Conservation (phyloP, 1,140 invertebrate genomes). For the Macrotrachela quadricornifera region DNA sequence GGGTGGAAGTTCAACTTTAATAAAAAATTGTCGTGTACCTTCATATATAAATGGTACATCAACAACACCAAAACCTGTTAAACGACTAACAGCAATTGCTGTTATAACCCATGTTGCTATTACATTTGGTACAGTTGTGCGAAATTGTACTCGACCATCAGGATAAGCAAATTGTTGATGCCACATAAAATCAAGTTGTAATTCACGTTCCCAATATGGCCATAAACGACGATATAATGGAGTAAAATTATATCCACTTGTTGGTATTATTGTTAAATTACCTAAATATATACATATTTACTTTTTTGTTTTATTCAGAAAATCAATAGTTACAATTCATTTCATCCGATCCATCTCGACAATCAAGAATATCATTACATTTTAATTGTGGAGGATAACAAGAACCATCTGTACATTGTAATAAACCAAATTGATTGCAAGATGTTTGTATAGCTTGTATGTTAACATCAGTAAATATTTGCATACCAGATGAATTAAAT, state of each 20-base stretch:
- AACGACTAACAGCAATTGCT: slow-evolving; percentile 65
- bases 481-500: slow-evolving; percentile 44
- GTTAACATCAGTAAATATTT: slow-evolving; percentile 61
- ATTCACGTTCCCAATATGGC: slow-evolving; percentile 22
- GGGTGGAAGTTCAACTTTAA: slow-evolving; percentile 73
- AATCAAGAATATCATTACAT: too few relatives aligned
- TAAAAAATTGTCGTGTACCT: slow-evolving; percentile 69
- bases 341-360: slow-evolving; percentile 60
- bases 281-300: neutral
- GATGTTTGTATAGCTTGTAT: slow-evolving; percentile 6
- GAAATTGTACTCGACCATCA: slow-evolving; percentile 39
- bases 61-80: slow-evolving; percentile 62
- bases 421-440: too few relatives aligned
- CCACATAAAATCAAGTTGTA: slow-evolving; percentile 5
- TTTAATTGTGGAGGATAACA: too few relatives aligned
- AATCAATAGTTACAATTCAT: slow-evolving; percentile 42
- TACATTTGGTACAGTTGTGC: slow-evolving; percentile 53
- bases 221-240: neutral
- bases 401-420: too few relatives aligned
- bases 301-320: slow-evolving; percentile 10
- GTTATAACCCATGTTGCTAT: slow-evolving; percentile 78
- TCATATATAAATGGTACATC: slow-evolving; percentile 40
- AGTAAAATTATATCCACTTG: neutral
- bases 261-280: slow-evolving; percentile 5
- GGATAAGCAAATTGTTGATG: slow-evolving; percentile 15